Conservation (phyloP, 2,888 invertebrate genomes). For the Pyrgus malvae region DNA sequence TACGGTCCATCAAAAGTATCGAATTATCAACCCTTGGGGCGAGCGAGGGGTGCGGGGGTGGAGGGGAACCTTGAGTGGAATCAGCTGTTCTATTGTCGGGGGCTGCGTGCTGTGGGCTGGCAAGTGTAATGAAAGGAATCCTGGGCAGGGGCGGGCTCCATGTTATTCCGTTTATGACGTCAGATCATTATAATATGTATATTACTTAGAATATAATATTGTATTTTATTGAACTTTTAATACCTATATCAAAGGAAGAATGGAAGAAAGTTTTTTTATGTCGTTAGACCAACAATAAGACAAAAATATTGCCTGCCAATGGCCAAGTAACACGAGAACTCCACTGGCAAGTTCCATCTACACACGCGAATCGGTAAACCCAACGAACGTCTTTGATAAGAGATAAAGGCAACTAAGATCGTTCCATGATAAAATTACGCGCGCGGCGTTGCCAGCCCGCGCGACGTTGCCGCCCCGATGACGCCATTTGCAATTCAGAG, state of each 20-base stretch:
- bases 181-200: not conserved
- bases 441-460: conserved; percentile 60
- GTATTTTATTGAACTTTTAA: too few species aligned
- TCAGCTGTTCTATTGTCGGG: conserved; percentile 66
- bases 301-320: too few species aligned
- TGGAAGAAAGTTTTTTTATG: too few species aligned
- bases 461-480: conserved; percentile 60
- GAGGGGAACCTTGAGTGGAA: conserved; percentile 65
- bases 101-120: too few species aligned
- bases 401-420: conserved; percentile 54
- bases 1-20: conserved; percentile 13
- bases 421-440: conserved; percentile 69
- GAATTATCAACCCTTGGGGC: conserved; percentile 31
- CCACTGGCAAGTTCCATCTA: not conserved
- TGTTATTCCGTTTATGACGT: too few species aligned
- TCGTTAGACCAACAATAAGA: too few species aligned
- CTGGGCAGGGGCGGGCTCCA: not conserved
- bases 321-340: not conserved
- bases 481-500: conserved; percentile 73
- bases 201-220: not conserved
- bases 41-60: conserved; percentile 39
- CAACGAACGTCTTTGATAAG: conserved; percentile 46
- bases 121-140: conserved; percentile 12
- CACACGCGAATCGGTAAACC: not conserved
- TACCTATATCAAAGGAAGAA: too few species aligned